Conservation (phyloP, 1,140 invertebrate species). For the Lepidotrigona ventralis region DNA sequence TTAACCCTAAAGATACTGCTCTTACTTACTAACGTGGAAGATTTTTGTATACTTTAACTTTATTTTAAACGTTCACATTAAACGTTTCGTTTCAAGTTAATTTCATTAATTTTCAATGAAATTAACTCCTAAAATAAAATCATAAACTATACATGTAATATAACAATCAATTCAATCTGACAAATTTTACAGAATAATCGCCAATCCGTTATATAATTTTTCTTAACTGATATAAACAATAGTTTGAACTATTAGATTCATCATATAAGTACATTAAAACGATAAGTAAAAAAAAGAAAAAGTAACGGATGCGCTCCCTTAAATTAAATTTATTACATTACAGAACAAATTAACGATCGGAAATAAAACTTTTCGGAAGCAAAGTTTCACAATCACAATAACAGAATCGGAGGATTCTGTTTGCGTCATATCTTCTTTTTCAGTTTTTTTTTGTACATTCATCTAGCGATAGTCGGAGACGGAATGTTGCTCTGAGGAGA, state of each 20-base stretch:
- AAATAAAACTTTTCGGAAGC: too few relatives aligned
- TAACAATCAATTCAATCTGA: constrained; percentile 23
- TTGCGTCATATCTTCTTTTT: constrained; percentile 37
- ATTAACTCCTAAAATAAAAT: constrained; percentile 3
- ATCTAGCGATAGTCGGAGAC: constrained; percentile 76
- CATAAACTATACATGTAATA: constrained; percentile 19
- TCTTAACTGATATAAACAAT: constrained; percentile 8
- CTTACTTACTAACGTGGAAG: constrained; percentile 61
- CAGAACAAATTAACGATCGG: constrained; percentile 23
- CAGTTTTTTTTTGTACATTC: constrained; percentile 55
- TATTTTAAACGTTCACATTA: neutral
- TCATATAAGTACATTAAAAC: constrained; percentile 29
- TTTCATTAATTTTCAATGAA: constrained; percentile 4
- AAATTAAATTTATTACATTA: constrained; percentile 14
- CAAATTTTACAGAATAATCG: constrained; percentile 20
- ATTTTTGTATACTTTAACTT: constrained; percentile 50
- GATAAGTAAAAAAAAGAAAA: constrained; percentile 9
- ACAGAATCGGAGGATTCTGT: constrained; percentile 28
- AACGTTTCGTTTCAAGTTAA: constrained; percentile 9
- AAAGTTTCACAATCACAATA: constrained; percentile 25
- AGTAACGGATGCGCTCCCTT: neutral
- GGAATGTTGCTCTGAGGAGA: constrained; percentile 72
- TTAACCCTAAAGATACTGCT: constrained; percentile 57
- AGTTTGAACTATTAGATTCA: constrained; percentile 33
- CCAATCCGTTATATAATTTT: constrained; percentile 11